Percentiles rank a stretch among this genome's conserved stretches.
These are phyloP conservation scores for Prietella phreatophila DNA, from an alignment of 2,113 vertebrate genomes.

Conservation along the genomic window DNA sequence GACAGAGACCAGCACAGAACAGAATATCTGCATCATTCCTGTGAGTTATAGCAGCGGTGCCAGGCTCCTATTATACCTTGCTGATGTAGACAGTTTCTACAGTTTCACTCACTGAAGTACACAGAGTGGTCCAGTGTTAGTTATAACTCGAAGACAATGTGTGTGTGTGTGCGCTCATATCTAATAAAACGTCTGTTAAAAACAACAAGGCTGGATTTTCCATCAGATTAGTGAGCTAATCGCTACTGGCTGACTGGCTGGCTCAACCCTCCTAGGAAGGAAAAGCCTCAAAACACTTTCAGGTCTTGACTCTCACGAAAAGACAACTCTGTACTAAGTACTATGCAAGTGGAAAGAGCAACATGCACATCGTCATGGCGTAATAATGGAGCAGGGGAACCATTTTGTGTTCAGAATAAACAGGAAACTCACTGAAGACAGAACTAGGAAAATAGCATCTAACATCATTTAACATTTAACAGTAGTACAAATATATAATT, in stretches of 20 bases:
- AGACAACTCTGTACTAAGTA: neutral
- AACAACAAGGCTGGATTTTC: slow-evolving; percentile 42
- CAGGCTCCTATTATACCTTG: slow-evolving; percentile 52
- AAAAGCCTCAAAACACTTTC: slow-evolving; percentile 30
- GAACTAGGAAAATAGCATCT: neutral
- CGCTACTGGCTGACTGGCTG: slow-evolving; percentile 23
- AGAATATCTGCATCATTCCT: slow-evolving; percentile 36
- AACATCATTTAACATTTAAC: neutral
- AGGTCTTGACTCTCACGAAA: slow-evolving; percentile 1
- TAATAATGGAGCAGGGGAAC: neutral
- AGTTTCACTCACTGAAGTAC: slow-evolving; percentile 30
- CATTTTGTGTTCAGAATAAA: neutral
- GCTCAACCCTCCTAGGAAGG: slow-evolving; percentile 13
- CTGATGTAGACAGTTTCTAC: slow-evolving; percentile 47
- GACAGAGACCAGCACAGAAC: slow-evolving; percentile 24
- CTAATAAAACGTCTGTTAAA: slow-evolving; percentile 25
- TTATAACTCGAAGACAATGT: neutral
- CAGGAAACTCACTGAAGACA: neutral
- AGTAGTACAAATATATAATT: neutral
- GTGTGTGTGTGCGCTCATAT: neutral
- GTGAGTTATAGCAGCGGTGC: slow-evolving; percentile 35
- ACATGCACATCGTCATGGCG: neutral
- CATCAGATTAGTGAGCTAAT: slow-evolving; percentile 41
- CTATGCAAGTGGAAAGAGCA: neutral
- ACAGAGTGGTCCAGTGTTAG: slow-evolving; percentile 40